Percentiles rank a stretch among this genome's conserved stretches.
phyloP scores from a whole-genome alignment of 2,113 vertebrate species.

The Charadrius vociferus region DNA sequence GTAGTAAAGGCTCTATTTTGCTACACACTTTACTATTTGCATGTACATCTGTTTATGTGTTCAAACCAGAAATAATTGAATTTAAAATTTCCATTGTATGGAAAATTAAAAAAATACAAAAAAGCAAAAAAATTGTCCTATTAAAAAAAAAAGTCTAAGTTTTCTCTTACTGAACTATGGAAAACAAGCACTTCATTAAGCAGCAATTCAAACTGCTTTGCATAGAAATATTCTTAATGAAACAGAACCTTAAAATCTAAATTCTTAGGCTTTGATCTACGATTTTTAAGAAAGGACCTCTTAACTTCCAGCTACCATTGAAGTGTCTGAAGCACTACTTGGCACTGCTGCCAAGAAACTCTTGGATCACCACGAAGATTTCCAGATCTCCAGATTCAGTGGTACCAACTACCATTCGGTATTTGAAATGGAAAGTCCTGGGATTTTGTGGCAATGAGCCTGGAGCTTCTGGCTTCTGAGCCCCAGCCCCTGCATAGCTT shows the following conservation, averaged over 20 bases:
- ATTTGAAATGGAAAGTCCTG: background rate
- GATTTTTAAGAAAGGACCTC: background rate
- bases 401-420: background rate
- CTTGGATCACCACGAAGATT: background rate
- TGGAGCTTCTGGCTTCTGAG: background rate
- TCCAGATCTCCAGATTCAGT: background rate
- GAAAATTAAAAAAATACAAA: background rate
- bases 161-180: background rate
- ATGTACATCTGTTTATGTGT: background rate
- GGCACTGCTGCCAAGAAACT: background rate
- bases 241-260: background rate
- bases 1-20: background rate
- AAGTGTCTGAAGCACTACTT: background rate
- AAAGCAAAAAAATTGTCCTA: background rate
- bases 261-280: background rate
- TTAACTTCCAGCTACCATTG: background rate
- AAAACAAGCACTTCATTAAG: background rate
- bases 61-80: background rate
- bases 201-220: background rate
- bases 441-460: background rate
- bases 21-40: background rate
- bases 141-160: background rate
- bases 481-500: background rate
- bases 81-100: background rate
- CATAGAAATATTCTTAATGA: background rate